Evolutionary conservation across 2,797 vertebrate species (phyloP), one percentile per base, ranked within the genome.

Genomic region (Oryzias sinensis): DNA sequence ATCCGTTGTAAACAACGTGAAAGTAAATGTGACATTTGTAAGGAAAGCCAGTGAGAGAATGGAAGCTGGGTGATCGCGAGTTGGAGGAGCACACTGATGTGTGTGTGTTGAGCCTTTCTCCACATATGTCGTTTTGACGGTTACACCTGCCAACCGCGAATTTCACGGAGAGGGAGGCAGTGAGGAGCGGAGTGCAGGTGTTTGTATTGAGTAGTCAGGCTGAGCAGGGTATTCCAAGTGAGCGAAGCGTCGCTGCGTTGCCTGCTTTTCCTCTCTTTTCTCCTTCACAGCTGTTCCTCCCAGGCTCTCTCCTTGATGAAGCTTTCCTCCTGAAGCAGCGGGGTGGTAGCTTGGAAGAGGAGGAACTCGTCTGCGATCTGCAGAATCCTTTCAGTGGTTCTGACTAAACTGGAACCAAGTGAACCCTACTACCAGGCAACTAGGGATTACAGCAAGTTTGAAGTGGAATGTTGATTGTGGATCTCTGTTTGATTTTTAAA

Each of bases 111-210:
- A 88, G 88, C 88, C 82, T 6, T 47, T 70, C 63, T 88, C 84
- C 90, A 91, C 91, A 92, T 92, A 87, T 90, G 91, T 87, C 90
- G 75, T 77, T 80, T 83, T 88, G 89, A 85, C n/a, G n/a, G n/a
- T n/a, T n/a, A 82, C 93, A 92, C 90, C 93, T 93, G 92, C 76
- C 68, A 74, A 72, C 74, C 85, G 80, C 72, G 73, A 89, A 80
- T 89, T 76, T n/a, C n/a, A 77, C 37, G 59, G 33, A 11, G 33
- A 53, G 59, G 55, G 79, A 68, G 81, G 42, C 74, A 65, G 73
- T n/a, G 62, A 58, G 59, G 1, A 51, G 60, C 49, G 20, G 48
- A 65, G 68, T 6, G 45, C 45, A 14, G 45, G 43, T 41, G 40
- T 75, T 65, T 57, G n/a, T n/a, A n/a, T n/a, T 68, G 65, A 14